Evolutionary conservation across 2,888 invertebrate species (phyloP).

Genomic region (Nasonovia ribisnigri): DNA sequence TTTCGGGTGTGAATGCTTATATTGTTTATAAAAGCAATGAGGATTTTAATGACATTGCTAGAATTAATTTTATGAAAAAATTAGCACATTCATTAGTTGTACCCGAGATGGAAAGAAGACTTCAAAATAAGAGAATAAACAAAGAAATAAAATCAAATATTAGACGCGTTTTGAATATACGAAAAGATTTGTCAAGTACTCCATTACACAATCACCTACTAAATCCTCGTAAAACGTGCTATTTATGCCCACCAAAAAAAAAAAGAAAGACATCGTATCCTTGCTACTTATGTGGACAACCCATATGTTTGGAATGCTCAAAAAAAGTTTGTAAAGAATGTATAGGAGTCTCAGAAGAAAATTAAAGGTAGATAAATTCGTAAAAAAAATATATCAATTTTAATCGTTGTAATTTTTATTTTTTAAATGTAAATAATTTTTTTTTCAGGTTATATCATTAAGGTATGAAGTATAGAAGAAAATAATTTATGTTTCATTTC

Average conservation of each 20-base stretch:
- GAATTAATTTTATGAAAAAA: constrained; percentile 42
- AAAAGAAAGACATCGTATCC: constrained; percentile 40
- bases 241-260: constrained; percentile 40
- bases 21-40: neutral
- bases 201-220: constrained; percentile 31
- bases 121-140: constrained; percentile 32
- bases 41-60: constrained; percentile 5
- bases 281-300: constrained; percentile 34
- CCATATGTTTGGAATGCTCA: constrained; percentile 37
- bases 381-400: constrained; percentile 36
- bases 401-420: constrained; percentile 41
- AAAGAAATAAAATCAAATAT: constrained; percentile 43
- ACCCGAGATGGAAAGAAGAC: constrained; percentile 46
- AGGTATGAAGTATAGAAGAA: no score
- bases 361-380: constrained; percentile 20
- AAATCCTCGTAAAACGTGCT: constrained; percentile 41
- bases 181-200: constrained; percentile 45
- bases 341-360: constrained; percentile 29
- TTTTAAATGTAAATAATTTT: constrained; percentile 39
- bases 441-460: no score
- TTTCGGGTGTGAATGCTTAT: constrained; percentile 60
- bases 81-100: constrained; percentile 32
- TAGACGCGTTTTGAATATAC: constrained; percentile 7
- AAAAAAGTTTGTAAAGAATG: constrained; percentile 36
- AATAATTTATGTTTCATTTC: neutral